These are phyloP conservation scores for Papilio helenus DNA, from an alignment of 1,140 invertebrate genomes.

Conservation along the genomic window DNA sequence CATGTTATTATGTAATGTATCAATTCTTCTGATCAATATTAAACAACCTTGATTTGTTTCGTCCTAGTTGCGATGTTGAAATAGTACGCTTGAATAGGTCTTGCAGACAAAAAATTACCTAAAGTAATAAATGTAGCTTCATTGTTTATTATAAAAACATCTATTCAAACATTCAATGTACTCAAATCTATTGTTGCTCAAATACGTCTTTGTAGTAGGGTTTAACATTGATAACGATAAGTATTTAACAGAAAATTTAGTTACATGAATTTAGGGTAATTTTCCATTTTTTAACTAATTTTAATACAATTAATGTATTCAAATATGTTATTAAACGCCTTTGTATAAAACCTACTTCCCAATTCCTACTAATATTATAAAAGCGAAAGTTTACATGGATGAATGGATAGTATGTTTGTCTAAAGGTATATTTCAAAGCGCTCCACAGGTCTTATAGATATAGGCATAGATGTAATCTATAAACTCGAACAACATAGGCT, in stretches of 20 bases:
- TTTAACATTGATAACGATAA: background rate
- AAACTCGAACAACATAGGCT: too few species aligned
- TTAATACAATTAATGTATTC: too few species aligned
- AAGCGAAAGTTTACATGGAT: too few species aligned
- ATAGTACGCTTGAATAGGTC: slow-evolving; percentile 10
- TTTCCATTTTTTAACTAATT: too few species aligned
- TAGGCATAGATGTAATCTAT: too few species aligned
- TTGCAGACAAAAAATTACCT: background rate
- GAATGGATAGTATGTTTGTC: too few species aligned
- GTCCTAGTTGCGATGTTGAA: slow-evolving; percentile 5
- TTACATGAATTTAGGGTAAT: background rate
- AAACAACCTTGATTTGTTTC: background rate
- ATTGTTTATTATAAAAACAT: slow-evolving; percentile 1
- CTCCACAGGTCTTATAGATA: too few species aligned
- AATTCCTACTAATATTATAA: too few species aligned
- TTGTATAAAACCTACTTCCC: too few species aligned
- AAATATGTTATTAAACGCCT: too few species aligned
- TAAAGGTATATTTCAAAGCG: too few species aligned
- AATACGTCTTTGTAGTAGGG: background rate
- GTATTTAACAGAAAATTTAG: background rate
- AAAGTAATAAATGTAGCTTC: background rate
- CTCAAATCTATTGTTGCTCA: background rate
- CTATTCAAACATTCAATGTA: background rate
- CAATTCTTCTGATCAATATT: background rate
- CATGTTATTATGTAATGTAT: background rate